A percentile compares a stretch with the other conserved stretches of the same genome.
phyloP scores from a whole-genome alignment of 2,113 vertebrate genomes.

The Tichodroma muraria region DNA sequence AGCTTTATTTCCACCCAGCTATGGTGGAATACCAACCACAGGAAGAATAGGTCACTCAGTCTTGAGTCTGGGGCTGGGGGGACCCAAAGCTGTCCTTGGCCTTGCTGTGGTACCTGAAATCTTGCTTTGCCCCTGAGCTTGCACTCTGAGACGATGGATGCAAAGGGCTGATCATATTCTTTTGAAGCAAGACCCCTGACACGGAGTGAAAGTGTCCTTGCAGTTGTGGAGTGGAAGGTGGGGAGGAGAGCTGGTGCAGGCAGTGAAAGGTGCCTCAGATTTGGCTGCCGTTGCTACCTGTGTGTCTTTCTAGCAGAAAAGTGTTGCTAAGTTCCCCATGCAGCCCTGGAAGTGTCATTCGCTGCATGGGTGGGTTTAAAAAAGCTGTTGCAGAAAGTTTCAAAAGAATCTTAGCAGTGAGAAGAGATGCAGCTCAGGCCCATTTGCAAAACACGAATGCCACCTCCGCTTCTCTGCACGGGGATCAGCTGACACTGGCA shows the following conservation, averaged over 20 bases:
- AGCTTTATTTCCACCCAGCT: not conserved
- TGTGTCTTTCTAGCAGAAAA: not conserved
- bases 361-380: not conserved
- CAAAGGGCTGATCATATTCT: not conserved
- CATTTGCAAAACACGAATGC: not conserved
- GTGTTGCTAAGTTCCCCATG: constrained; percentile 2
- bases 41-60: not conserved
- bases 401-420: not conserved
- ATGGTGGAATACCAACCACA: not conserved
- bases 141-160: not conserved
- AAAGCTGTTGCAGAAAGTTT: constrained; percentile 33
- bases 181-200: not conserved
- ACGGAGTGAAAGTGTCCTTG: accelerated
- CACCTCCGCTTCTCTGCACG: not conserved
- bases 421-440: not conserved
- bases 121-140: not conserved
- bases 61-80: not conserved
- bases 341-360: constrained; percentile 2
- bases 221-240: not conserved
- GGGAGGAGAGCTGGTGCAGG: not conserved
- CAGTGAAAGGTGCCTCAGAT: not conserved
- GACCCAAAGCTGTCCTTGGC: not conserved
- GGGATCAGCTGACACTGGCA: not conserved
- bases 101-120: not conserved
- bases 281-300: not conserved